Conservation (phyloP, 2,797 vertebrate species). For the Aldrovandia affinis region DNA sequence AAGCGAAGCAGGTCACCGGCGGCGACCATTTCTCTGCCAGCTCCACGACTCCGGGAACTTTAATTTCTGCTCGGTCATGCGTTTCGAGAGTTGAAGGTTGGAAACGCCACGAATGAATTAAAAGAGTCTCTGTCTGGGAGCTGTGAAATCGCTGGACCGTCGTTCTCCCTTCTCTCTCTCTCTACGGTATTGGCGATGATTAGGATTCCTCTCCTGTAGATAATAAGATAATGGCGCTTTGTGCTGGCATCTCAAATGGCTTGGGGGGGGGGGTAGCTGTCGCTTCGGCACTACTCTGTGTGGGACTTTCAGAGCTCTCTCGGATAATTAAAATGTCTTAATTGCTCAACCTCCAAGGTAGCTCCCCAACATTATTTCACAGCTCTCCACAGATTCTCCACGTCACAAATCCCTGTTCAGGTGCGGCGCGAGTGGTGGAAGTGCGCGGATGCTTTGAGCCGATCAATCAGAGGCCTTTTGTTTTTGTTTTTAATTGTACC, state of each 20-base stretch:
- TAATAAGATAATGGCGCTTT: slow-evolving; percentile 63
- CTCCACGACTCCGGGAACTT: slow-evolving; percentile 47
- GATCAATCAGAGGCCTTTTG: slow-evolving; percentile 1
- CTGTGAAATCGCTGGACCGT: slow-evolving; percentile 8
- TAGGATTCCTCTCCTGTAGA: slow-evolving; percentile 54
- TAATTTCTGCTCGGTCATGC: slow-evolving; percentile 68
- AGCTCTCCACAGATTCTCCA: slow-evolving; percentile 61
- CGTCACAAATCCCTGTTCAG: background rate
- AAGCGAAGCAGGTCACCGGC: slow-evolving; percentile 52
- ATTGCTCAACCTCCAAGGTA: slow-evolving; percentile 62
- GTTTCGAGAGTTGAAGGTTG: slow-evolving; percentile 43
- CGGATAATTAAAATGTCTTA: slow-evolving; percentile 72
- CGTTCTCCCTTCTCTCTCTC: slow-evolving; percentile 20
- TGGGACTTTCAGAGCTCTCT: background rate
- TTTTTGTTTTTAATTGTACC: background rate
- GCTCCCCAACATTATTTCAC: slow-evolving; percentile 60
- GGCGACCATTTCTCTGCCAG: slow-evolving; percentile 49
- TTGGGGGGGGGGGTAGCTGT: slow-evolving; percentile 44
- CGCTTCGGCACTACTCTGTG: slow-evolving; percentile 25
- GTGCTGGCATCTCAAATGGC: slow-evolving; percentile 25
- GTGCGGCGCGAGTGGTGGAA: background rate
- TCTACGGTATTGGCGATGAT: slow-evolving; percentile 49
- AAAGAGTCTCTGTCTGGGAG: background rate
- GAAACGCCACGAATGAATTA: slow-evolving; percentile 38
- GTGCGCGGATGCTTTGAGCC: slow-evolving; percentile 50